Base-by-base conservation (phyloP, 2,888 invertebrate genomes). In the Plebejus argus region DNA sequence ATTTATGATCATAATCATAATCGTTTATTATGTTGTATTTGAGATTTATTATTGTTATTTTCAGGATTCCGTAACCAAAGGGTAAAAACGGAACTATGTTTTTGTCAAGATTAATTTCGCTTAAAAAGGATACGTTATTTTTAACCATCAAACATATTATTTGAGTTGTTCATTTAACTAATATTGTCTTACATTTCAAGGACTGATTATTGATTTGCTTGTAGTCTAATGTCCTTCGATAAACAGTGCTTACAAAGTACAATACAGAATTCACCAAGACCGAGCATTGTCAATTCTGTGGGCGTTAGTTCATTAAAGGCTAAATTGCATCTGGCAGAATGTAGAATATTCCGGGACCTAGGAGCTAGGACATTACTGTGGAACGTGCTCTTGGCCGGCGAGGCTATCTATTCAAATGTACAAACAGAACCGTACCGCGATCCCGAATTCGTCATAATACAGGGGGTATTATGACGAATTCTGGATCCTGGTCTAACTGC, bases 311-410 rank as follows among this genome's bases (percentile, higher is more conserved):
- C 70, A 70, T 70, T 70, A 70, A 33, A 28, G 70, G 6, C 18
- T 35, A 1, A 70, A 70, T 18, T 70, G 70, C 70, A 70, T 70
- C 70, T 35, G 35, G 70, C 35, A 70, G 70, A 70, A 70, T 70
- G 70, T 70, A 70, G 70, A 35, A 15, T 70, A 70, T 70, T 70
- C 70, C 35, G 70, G 18, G 61, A 61, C 23, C 12, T 23, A 23
- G 61, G 3, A 20, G 23, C 61, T 61, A 61, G 23, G 12, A 23
- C 12, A 61, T 61, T 61, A 61, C 61, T 23, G 61, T 61, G 61
- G 23, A 61, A 23, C 23, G 61, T 61, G 61, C 23, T 61, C 23
- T 10, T 12, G 61, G 23, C 61, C 61, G 61, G 10, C 61, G 23
- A 4, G 23, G 12, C 10, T 10, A 23, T 10, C 23, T 23, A 61